phyloP scores from a whole-genome alignment of 2,113 vertebrate genomes.

The Polyodon spathula region DNA sequence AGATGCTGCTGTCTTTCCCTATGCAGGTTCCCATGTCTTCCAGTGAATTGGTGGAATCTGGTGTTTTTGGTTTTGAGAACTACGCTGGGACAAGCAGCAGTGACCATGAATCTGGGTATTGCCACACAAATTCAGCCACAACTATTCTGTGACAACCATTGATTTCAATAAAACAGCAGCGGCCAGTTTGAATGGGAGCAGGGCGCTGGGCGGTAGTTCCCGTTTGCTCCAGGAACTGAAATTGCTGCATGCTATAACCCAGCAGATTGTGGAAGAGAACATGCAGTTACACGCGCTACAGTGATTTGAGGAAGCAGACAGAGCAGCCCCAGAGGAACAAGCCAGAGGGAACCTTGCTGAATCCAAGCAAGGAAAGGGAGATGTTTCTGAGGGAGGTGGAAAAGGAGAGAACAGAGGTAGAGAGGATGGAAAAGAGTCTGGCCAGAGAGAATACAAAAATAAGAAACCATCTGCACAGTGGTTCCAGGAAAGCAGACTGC shows the following conservation, averaged over 20 bases:
- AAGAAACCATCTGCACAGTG: constrained; percentile 7
- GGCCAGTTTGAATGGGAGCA: not conserved
- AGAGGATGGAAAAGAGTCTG: constrained; percentile 40
- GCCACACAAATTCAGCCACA: not conserved
- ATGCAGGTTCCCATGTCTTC: constrained; percentile 31
- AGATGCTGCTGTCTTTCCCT: not conserved
- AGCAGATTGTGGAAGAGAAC: constrained; percentile 48
- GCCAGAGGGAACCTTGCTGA: not conserved
- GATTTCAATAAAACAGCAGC: not conserved
- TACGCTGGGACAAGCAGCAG: not conserved
- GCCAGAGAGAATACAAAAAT: constrained; percentile 9
- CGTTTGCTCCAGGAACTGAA: constrained; percentile 35
- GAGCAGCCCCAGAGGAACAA: not conserved
- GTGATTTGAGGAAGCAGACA: not conserved
- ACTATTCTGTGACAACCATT: not conserved
- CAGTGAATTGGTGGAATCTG: constrained; percentile 37
- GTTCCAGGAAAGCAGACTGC: constrained; percentile 6
- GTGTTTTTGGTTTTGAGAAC: constrained; percentile 38
- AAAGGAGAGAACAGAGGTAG: constrained; percentile 40
- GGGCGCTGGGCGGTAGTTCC: not conserved
- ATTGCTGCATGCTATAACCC: constrained; percentile 34
- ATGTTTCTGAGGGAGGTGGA: constrained; percentile 33
- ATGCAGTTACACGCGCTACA: constrained; percentile 33
- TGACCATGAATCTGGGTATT: not conserved
- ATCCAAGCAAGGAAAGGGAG: constrained; percentile 20